Evolutionary conservation across 2,797 vertebrate species (phyloP).

Genomic region (Cichlasoma orientale): DNA sequence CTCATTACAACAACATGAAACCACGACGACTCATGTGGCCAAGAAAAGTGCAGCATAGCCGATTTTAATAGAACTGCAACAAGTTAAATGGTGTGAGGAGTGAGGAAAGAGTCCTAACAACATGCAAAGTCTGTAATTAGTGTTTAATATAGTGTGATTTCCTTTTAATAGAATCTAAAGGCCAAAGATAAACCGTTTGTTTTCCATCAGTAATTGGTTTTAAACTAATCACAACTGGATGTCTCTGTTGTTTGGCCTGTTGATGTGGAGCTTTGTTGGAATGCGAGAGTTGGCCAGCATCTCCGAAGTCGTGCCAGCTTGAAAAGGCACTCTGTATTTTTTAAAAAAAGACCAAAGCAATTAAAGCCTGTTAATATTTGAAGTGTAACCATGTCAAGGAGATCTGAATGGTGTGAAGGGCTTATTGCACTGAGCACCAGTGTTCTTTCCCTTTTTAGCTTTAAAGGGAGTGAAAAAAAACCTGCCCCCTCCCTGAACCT

Average conservation of each 20-base stretch:
- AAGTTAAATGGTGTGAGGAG: neutral
- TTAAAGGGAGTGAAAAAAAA: neutral
- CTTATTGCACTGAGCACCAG: neutral
- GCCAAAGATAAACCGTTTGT: constrained; percentile 1
- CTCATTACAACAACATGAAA: too few relatives aligned
- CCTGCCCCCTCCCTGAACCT: constrained; percentile 16
- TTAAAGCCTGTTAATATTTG: constrained; percentile 33
- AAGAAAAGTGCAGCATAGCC: neutral
- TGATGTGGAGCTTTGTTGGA: constrained; percentile 43
- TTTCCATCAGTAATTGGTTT: constrained; percentile 6
- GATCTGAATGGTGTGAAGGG: neutral
- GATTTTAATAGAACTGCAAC: neutral
- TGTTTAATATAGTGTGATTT: neutral
- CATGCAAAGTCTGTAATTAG: neutral
- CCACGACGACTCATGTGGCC: neutral
- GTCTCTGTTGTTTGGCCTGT: constrained; percentile 28
- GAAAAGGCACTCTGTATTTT: constrained; percentile 3
- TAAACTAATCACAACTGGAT: constrained; percentile 26
- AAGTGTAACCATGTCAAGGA: neutral
- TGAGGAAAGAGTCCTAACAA: neutral
- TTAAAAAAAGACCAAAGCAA: constrained; percentile 7
- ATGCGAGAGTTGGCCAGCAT: constrained; percentile 39
- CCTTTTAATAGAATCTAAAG: neutral
- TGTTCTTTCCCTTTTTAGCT: constrained; percentile 4
- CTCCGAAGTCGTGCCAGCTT: constrained; percentile 16